A percentile compares a stretch with the other conserved stretches of the same genome.
Evolutionary conservation across 2,113 vertebrate species (phyloP).

Genomic region (Enhydra lutris): DNA sequence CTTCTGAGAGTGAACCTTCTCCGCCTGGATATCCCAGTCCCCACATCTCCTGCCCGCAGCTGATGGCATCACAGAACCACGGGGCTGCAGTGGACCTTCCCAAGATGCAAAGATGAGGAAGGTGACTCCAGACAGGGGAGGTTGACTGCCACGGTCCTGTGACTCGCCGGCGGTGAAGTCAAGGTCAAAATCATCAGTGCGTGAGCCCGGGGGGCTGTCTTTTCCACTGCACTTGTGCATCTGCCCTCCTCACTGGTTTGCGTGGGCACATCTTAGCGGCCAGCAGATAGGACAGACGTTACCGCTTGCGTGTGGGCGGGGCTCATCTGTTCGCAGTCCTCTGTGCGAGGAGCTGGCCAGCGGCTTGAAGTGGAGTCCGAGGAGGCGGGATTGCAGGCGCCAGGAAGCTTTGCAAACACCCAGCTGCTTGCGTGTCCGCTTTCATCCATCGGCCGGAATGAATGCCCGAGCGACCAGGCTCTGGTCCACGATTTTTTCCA

Average conservation of each 20-base stretch:
- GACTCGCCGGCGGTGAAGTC: not conserved
- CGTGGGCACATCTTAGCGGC: accelerated
- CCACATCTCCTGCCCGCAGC: not conserved
- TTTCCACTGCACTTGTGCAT: accelerated
- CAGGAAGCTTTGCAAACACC: accelerated
- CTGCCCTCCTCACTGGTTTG: not conserved
- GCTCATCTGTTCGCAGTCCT: not conserved
- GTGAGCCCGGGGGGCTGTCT: too few relatives aligned
- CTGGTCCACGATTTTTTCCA: not conserved
- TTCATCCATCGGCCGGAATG: accelerated
- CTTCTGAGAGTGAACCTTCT: accelerated
- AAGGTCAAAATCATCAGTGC: accelerated
- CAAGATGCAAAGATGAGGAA: not conserved
- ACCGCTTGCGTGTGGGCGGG: accelerated
- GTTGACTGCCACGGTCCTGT: accelerated
- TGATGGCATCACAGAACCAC: accelerated
- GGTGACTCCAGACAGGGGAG: too few relatives aligned
- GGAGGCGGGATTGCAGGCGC: accelerated
- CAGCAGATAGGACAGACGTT: not conserved
- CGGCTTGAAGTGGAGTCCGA: not conserved
- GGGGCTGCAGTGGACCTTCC: not conserved
- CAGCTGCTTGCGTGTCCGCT: accelerated
- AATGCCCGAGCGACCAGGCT: accelerated
- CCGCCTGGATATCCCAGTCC: not conserved
- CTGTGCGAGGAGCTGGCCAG: accelerated